Evolutionary conservation across 1,140 invertebrate species (phyloP), one percentile per base, ranked within the genome.

Genomic region (Cyclina sinensis): DNA sequence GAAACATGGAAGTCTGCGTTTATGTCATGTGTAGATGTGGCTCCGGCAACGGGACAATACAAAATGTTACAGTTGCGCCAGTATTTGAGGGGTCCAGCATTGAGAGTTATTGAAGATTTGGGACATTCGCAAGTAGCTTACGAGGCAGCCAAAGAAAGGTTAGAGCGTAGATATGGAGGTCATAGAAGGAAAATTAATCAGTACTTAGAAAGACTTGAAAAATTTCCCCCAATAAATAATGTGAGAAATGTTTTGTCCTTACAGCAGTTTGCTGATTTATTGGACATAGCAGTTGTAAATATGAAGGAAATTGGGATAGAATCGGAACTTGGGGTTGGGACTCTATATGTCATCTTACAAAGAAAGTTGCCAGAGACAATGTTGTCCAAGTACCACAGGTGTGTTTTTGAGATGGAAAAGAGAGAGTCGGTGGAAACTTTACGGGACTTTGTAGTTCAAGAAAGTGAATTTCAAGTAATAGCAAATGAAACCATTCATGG

Each of bases 401-500:
- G 30, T 5, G 32, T 68, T 7, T 2, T 2, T 5, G 27, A 32
- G 14, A 5, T 12, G 14, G 30, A 16, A 24, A 30, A 14, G 21
- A 32, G 14, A 27, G 62, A 68, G 32, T 68, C 62, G 14, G n/a
- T 68, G 2, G n/a, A 68, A 68, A 24, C n/a, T 24, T 68, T 68
- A 32, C 27, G 27, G 30, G 27, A 68, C 16, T 68, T n/a, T n/a
- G 62, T 68, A 3, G 7, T 27, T 68, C n/a, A 68, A 32, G 62
- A 68, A 68, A n/a, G 11, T 12, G 18, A 43, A 18, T 79, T 30
- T 27, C 24, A 54, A 7, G 57, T 27, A 9, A 30, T 79, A 4
- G 48, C 76, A 2, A 2, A 43, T 27, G 76, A 79, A 79, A 79
- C 76, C 9, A 79, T 48, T 14, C 21, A 79, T 79, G 74, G 74